A percentile compares a stretch with the other conserved stretches of the same genome.
Evolutionary conservation across 2,888 invertebrate genomes (phyloP).

Genomic region (Cheilosia variabilis): DNA sequence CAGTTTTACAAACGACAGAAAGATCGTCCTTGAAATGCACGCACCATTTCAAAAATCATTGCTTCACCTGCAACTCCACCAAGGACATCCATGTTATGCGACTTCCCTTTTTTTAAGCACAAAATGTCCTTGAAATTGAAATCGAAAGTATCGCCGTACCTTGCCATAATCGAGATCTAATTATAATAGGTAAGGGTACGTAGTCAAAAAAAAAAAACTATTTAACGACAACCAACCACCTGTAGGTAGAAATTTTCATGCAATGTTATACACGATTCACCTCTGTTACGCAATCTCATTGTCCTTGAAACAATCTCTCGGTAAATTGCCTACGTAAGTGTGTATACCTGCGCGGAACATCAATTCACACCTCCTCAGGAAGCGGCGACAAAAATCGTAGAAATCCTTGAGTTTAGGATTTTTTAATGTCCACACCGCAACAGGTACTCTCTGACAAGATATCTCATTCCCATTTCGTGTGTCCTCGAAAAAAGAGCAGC

Average conservation of each 20-base stretch:
- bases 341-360: conserved; percentile 18
- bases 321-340: neutral
- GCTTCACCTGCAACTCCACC: conserved; percentile 27
- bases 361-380: neutral
- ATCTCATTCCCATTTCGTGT: neutral
- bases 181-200: neutral
- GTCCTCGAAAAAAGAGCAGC: conserved; percentile 18
- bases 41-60: neutral
- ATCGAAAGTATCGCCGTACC: conserved; percentile 33
- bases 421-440: conserved; percentile 27
- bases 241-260: conserved; percentile 44
- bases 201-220: neutral
- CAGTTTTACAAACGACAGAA: too few relatives aligned
- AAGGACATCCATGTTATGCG: neutral
- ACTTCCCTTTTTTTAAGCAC: conserved; percentile 8
- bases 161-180: conserved; percentile 10
- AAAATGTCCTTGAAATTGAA: conserved; percentile 57
- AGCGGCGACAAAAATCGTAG: neutral
- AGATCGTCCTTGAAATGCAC: conserved; percentile 18
- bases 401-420: conserved; percentile 37
- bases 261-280: conserved; percentile 23
- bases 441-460: conserved; percentile 32
- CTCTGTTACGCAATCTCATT: conserved; percentile 47
- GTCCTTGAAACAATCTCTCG: conserved; percentile 30
- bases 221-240: conserved; percentile 47